Percentiles rank a stretch among this genome's conserved stretches.
These are phyloP conservation scores for Actenoides hombroni DNA, from an alignment of 2,113 vertebrate genomes.

Conservation along the genomic window DNA sequence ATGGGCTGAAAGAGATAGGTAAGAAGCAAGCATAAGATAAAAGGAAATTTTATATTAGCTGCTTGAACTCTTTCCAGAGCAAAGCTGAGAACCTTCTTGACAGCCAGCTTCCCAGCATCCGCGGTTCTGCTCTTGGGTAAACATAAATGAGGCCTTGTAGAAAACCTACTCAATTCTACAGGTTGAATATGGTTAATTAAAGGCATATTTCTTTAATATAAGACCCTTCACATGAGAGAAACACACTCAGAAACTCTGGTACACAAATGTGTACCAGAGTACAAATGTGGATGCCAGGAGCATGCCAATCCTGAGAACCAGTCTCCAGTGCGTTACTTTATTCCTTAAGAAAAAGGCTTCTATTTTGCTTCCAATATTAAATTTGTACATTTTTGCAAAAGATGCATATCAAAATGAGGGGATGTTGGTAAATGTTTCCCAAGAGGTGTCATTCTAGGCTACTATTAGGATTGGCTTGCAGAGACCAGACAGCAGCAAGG, in stretches of 20 bases:
- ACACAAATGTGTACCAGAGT: neutral
- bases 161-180: neutral
- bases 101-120: neutral
- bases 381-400: neutral
- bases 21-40: neutral
- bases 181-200: neutral
- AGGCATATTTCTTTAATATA: neutral
- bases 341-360: neutral
- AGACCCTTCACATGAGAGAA: neutral
- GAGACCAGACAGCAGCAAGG: neutral
- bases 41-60: neutral
- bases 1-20: neutral
- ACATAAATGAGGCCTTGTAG: neutral
- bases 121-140: neutral
- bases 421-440: neutral
- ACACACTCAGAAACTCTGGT: neutral
- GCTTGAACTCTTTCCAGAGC: neutral
- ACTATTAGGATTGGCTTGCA: neutral
- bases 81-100: neutral
- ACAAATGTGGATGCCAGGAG: neutral
- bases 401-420: neutral
- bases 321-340: accelerated
- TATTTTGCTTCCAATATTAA: neutral
- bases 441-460: neutral
- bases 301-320: neutral